Evolutionary conservation across 2,888 invertebrate species (phyloP), one percentile per base, ranked within the genome.

Genomic region (Drosophila pseudotakahashii): DNA sequence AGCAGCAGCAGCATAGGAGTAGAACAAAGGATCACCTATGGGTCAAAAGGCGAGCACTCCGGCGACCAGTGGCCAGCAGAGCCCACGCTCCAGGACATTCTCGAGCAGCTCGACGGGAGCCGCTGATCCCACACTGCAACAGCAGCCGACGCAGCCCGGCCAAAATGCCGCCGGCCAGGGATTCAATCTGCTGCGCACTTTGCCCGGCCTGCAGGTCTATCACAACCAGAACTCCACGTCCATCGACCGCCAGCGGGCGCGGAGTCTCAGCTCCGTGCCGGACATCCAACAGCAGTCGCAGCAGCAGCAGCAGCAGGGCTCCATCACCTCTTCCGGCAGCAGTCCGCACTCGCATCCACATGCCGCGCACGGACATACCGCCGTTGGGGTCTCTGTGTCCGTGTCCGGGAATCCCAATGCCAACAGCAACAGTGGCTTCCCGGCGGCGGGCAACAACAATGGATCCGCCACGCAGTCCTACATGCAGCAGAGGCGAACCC

Each of bases 31-130:
- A 34, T 23, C 23, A 45, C 79, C 89, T 84, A 97, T 97, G 96
- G 96, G 96, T 93, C 96, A 96, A 92, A 96, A 96, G 93, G 94
- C 96, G 89, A 96, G 96, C 92, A 96, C 96, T 81, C 95, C 96
- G 82, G 95, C 96, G 81, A 91, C 88, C 68, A 91, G 91, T 89
- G 95, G 95, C 89, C 91, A 91, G 63, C 95, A 95, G 92, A 95
- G 95, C 93, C 95, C 95, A 88, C 94, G 95, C 79, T 93, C 95
- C 80, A 93, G 95, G 91, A 95, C 95, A 91, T 96, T 96, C 92
- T 96, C 96, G 60, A 95, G 94, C 72, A 94, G 95, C 93, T 94
- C 95, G 75, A 94, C 90, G 61, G 90, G 90, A 34, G 89, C 86
- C 11, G 62, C 83, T 7, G 84, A 89, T 19, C 6, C 42, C 62